These are phyloP conservation scores for Callaeas wilsoni DNA, from an alignment of 2,113 vertebrate species.

Conservation along the genomic window DNA sequence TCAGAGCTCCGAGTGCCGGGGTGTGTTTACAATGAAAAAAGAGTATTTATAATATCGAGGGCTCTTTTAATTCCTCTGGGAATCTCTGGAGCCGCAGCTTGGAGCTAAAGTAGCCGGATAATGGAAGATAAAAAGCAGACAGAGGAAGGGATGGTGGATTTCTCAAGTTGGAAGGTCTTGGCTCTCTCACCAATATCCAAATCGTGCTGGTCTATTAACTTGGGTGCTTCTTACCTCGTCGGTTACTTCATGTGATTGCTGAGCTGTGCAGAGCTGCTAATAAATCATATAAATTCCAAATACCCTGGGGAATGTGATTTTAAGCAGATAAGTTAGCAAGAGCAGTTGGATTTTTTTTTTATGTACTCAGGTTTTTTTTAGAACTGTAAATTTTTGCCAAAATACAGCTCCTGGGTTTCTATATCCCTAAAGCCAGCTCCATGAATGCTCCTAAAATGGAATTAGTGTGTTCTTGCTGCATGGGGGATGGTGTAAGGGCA, in stretches of 20 bases:
- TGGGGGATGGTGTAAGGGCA: not conserved
- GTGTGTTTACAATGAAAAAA: slow-evolving; percentile 32
- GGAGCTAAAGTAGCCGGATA: not conserved
- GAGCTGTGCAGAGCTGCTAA: not conserved
- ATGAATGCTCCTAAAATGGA: not conserved
- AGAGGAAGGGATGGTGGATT: not conserved
- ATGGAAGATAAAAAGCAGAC: slow-evolving; percentile 25
- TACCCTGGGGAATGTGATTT: not conserved
- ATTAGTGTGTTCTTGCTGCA: not conserved
- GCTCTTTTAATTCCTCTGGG: slow-evolving; percentile 46
- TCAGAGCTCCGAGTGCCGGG: not conserved
- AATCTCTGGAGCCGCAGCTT: not conserved
- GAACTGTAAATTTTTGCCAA: not conserved
- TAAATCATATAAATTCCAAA: not conserved
- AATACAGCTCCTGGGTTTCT: not conserved
- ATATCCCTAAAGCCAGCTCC: not conserved
- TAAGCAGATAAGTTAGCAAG: not conserved
- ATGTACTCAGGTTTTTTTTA: not conserved
- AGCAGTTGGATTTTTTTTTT: not conserved
- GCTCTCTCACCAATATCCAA: not conserved
- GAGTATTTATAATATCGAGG: slow-evolving; percentile 55
- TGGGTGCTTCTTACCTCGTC: not conserved
- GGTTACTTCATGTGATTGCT: not conserved
- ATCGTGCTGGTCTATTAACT: not conserved
- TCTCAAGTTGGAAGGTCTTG: not conserved